These are phyloP conservation scores for Macroglossus sobrinus DNA, from an alignment of 2,113 vertebrate genomes.

Conservation along the genomic window DNA sequence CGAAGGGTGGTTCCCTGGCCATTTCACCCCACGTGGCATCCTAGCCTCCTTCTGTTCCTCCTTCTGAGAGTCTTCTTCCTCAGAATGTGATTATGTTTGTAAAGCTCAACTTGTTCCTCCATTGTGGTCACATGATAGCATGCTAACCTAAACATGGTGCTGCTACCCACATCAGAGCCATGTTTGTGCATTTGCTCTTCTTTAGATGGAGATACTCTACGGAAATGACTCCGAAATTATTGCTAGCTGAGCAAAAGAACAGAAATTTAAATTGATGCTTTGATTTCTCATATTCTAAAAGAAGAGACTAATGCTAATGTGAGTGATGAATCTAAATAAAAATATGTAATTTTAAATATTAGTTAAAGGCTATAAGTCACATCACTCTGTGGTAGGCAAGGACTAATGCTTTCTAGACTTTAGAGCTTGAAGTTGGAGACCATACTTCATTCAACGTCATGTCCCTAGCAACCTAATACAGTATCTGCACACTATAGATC, in stretches of 20 bases:
- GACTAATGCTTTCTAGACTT: background rate
- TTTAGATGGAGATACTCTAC: background rate
- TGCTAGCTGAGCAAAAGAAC: background rate
- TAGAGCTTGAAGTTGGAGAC: background rate
- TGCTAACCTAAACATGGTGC: background rate
- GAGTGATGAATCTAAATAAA: background rate
- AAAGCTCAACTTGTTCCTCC: background rate
- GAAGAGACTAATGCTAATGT: background rate
- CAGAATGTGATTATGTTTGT: background rate
- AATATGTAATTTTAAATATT: background rate
- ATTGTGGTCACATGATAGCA: no score
- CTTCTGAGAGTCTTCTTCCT: background rate
- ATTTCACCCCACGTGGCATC: background rate
- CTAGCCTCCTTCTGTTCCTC: no score
- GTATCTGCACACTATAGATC: background rate
- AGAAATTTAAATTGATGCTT: background rate
- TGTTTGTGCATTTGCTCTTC: background rate
- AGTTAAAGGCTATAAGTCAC: background rate
- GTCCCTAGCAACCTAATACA: no score
- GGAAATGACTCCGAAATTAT: background rate
- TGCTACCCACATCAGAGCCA: rapidly evolving
- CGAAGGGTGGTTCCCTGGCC: background rate
- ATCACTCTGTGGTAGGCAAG: background rate
- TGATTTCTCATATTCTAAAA: background rate
- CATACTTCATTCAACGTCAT: background rate